A percentile compares a stretch with the other conserved stretches of the same genome.
These are phyloP conservation scores for Heteromyza rotundicornis DNA, from an alignment of 2,888 invertebrate genomes.

Conservation along the genomic window DNA sequence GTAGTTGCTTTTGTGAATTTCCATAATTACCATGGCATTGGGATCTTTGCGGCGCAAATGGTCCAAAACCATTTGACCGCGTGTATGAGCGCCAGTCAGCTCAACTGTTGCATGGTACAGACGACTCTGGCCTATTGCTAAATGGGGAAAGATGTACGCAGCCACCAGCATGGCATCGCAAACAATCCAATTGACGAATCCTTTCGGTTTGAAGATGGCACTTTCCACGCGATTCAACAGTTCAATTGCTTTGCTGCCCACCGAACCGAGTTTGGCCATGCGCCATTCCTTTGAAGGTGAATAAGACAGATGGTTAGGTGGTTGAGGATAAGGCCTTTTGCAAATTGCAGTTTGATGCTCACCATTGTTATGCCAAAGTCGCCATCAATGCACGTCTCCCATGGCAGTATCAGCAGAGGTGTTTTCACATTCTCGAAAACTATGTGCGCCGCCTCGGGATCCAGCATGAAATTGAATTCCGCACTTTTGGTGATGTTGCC, in stretches of 20 bases:
- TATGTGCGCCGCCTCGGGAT: conserved; percentile 78
- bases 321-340: neutral
- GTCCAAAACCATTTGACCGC: conserved; percentile 70
- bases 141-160: conserved; percentile 59
- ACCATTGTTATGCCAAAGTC: conserved; percentile 43
- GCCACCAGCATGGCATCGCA: conserved; percentile 65
- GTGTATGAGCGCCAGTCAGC: conserved; percentile 64
- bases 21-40: conserved; percentile 36
- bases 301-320: too few relatives aligned
- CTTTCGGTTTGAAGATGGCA: conserved; percentile 35
- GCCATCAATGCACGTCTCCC: conserved; percentile 68
- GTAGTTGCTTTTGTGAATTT: conserved; percentile 34
- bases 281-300: conserved; percentile 66
- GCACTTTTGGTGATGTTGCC: conserved; percentile 70
- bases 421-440: conserved; percentile 65
- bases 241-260: conserved; percentile 52
- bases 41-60: conserved; percentile 46
- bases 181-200: conserved; percentile 47
- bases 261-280: conserved; percentile 46
- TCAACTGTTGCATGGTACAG: conserved; percentile 66
- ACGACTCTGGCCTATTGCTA: conserved; percentile 48
- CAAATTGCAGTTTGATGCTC: conserved; percentile 9
- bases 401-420: conserved; percentile 69
- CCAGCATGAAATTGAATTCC: conserved; percentile 78
- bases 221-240: conserved; percentile 65